phyloP scores from a whole-genome alignment of 2,797 vertebrate species.

The Acrossocheilus fasciatus region DNA sequence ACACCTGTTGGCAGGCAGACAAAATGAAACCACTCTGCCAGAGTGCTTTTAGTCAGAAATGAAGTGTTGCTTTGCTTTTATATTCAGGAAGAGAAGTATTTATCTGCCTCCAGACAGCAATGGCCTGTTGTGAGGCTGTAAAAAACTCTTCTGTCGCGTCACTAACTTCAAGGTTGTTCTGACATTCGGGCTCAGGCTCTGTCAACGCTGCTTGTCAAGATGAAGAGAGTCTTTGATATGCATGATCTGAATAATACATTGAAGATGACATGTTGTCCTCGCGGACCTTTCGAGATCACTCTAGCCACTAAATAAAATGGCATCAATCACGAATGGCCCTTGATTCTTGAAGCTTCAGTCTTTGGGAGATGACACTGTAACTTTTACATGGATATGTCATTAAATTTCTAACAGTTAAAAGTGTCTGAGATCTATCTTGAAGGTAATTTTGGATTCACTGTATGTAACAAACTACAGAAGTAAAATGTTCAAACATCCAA shows the following conservation, averaged over 20 bases:
- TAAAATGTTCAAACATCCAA: not conserved
- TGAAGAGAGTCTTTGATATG: slow-evolving; percentile 61
- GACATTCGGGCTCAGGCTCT: slow-evolving; percentile 49
- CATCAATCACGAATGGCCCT: slow-evolving; percentile 32
- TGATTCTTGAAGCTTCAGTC: slow-evolving; percentile 13
- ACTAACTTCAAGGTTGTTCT: slow-evolving; percentile 43
- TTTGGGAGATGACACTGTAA: not conserved
- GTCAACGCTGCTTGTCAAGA: slow-evolving; percentile 61
- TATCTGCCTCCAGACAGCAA: slow-evolving; percentile 46
- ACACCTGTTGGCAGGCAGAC: slow-evolving; percentile 45
- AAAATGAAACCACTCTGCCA: slow-evolving; percentile 47
- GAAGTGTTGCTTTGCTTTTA: slow-evolving; percentile 45
- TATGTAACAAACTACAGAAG: not conserved
- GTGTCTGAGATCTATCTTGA: not conserved
- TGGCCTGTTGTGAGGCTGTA: slow-evolving; percentile 36
- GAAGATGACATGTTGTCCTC: slow-evolving; percentile 55
- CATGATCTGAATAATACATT: slow-evolving; percentile 67
- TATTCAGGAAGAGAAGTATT: slow-evolving; percentile 31
- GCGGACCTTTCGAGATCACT: slow-evolving; percentile 46
- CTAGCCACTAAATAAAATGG: slow-evolving; percentile 42
- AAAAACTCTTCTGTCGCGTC: slow-evolving; percentile 36
- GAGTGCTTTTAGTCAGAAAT: slow-evolving; percentile 42
- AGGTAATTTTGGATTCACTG: slow-evolving; percentile 8
- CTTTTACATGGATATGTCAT: not conserved
- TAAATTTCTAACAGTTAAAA: not conserved